phyloP scores from a whole-genome alignment of 1,140 invertebrate species.

The Scaptomyza montana region DNA sequence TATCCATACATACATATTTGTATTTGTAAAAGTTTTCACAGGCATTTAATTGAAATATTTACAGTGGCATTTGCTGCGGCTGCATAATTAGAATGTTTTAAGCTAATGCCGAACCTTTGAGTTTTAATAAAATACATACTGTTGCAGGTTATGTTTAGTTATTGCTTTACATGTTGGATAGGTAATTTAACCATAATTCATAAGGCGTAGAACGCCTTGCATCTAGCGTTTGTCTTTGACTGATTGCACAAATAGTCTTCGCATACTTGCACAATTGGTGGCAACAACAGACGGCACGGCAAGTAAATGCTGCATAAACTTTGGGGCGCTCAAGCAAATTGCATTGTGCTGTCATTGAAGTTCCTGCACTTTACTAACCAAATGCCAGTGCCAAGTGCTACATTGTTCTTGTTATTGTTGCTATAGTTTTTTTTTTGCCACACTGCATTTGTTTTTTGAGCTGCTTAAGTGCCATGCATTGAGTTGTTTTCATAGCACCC shows the following conservation, averaged over 20 bases:
- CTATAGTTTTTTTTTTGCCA: conserved; percentile 18
- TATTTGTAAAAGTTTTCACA: background rate
- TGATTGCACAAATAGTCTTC: conserved; percentile 53
- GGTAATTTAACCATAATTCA: background rate
- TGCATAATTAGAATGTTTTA: conserved; percentile 66
- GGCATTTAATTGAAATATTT: conserved; percentile 6
- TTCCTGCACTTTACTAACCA: conserved; percentile 67
- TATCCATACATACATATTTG: too few relatives aligned
- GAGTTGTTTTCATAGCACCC: conserved; percentile 63
- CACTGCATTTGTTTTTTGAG: conserved; percentile 36
- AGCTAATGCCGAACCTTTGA: conserved; percentile 28
- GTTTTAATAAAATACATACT: background rate
- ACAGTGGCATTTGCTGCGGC: conserved; percentile 24
- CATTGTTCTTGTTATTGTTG: conserved; percentile 27
- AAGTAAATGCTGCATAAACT: conserved; percentile 48
- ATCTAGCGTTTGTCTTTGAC: conserved; percentile 16
- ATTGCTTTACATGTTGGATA: conserved; percentile 7
- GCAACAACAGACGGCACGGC: conserved; percentile 25
- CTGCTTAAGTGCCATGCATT: conserved; percentile 79
- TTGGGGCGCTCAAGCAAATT: conserved; percentile 54
- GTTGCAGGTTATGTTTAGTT: conserved; percentile 6
- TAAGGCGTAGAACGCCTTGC: conserved; percentile 3
- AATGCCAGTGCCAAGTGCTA: conserved; percentile 54
- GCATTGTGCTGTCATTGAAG: conserved; percentile 70
- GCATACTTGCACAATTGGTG: conserved; percentile 3